Base-by-base conservation (phyloP, 2,888 invertebrate species). In the Punctoribates punctum region DNA sequence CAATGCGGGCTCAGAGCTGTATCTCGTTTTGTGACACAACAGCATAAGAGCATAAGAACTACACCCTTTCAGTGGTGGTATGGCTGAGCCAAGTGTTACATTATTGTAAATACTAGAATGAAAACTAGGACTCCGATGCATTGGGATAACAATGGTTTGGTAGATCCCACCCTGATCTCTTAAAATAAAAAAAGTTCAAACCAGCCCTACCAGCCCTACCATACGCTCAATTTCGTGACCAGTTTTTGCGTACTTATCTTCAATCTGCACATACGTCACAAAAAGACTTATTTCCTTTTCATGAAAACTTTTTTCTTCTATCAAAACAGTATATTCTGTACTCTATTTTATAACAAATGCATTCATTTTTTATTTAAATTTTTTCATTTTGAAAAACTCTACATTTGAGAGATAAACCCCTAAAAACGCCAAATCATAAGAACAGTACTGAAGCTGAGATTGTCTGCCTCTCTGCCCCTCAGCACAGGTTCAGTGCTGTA, bases 111-210 rank as follows among this genome's bases (percentile, higher is more conserved):
- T 34, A 34, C 34, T 29, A 23, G 34, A 20, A 67, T 38, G 2
- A 67, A 38, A 67, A 67, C 38, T 67, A 67, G 67, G 67, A 67
- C 67, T 67, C 38, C 38, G 67, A 67, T 67, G 67, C 38, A 67
- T 27, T 38, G 34, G 67, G 67, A 67, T 67, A 67, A 67, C 67
- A 67, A 67, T 67, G 42, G n/a, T 29, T 29, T 20, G 29, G 62
- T 62, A 62, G 62, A 62, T 62, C 62, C 62, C 62, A 62, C 62
- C 62, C 62, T 62, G 62, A 62, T 62, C 62, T 62, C 62, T 62
- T 62, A 62, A 62, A 62, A 62, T 62, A 62, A 62, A 62, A 57
- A 62, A 62, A 62, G 62, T 62, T 62, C 62, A 62, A 67, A 38
- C 67, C 67, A 67, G 38, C 34, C 34, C 67, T 67, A 38, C 67